Base-by-base conservation (phyloP, 2,113 vertebrate genomes). In the Eretmochelys imbricata region DNA sequence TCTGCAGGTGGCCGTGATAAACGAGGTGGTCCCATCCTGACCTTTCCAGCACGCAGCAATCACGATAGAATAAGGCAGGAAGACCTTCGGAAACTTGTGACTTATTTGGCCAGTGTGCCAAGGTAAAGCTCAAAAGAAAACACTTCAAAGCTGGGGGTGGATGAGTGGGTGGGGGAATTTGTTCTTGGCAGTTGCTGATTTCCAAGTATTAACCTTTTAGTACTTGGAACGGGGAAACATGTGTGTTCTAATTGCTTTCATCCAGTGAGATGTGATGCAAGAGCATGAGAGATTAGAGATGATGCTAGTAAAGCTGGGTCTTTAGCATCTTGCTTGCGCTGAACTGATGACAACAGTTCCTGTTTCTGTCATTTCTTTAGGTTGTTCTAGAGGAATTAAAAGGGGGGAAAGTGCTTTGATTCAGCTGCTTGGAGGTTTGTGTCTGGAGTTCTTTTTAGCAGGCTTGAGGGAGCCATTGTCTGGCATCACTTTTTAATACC, bases 51-150 rank as follows among this genome's bases (percentile, higher is more conserved):
- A 91, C 98, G 99, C 87, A 99, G 99, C 97, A 99, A 99, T 98
- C 99, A 99, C 27, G 99, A 99, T 98, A 99, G 99, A 99, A 99
- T 99, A 99, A 99, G 99, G 96, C 99, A 99, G 94, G 99, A 99
- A 96, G 99, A 99, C 95, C 98, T 99, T 94, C 98, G 99, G 97
- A 99, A 99, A 97, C 99, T 99, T 81, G 99, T 99, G n/a, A 99
- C 99, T 89, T 99, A 99, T 98, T 98, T 99, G 98, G 99, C 99
- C 89, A 99, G 99, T 1, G 99, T 99, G 87, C 99, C 99, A 98
- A 99, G 97, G 97, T 98, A 97, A 98, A 97, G 93, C 93, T 82
- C 65, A 95, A 95, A 96, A 93, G 96, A 97, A 96, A 97, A 95
- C 96, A 95, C 96, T 96, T 97, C 93, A 97, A 96, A 96, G 82